Conservation (phyloP, 2,113 vertebrate species). For the Trochalopteron elliotii region DNA sequence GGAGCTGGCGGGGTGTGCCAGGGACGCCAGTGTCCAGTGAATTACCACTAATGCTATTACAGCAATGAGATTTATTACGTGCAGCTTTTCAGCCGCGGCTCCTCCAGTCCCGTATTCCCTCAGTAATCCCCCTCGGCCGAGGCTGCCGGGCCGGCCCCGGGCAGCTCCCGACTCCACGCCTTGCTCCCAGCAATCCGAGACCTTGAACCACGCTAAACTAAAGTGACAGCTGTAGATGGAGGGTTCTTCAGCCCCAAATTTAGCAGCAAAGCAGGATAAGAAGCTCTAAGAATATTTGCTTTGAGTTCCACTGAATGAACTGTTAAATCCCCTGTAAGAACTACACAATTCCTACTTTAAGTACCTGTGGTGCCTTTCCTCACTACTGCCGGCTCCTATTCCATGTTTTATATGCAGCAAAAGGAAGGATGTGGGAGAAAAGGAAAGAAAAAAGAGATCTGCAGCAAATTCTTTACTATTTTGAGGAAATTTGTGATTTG, state of each 20-base stretch:
- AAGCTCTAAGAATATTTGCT: conserved; percentile 27
- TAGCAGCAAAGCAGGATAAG: conserved; percentile 44
- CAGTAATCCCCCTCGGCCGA: not conserved
- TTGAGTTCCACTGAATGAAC: not conserved
- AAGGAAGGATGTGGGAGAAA: not conserved
- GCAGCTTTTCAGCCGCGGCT: not conserved
- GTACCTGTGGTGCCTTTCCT: not conserved
- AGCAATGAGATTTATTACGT: conserved; percentile 25
- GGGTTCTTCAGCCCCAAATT: not conserved
- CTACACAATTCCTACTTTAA: not conserved
- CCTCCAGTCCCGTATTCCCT: not conserved
- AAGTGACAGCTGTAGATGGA: not conserved
- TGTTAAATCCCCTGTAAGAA: not conserved
- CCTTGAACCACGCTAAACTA: not conserved
- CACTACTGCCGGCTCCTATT: not conserved
- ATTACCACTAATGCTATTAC: conserved; percentile 40
- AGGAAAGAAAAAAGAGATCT: not conserved
- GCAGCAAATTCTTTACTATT: not conserved
- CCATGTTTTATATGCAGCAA: not conserved
- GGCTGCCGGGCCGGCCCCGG: not conserved
- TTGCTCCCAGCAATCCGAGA: not conserved
- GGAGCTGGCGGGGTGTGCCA: not conserved
- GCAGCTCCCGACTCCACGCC: not conserved
- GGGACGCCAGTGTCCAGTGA: not conserved
- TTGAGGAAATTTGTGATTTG: not conserved